phyloP scores from a whole-genome alignment of 2,888 invertebrate species.

The Euplagia quadripunctaria region DNA sequence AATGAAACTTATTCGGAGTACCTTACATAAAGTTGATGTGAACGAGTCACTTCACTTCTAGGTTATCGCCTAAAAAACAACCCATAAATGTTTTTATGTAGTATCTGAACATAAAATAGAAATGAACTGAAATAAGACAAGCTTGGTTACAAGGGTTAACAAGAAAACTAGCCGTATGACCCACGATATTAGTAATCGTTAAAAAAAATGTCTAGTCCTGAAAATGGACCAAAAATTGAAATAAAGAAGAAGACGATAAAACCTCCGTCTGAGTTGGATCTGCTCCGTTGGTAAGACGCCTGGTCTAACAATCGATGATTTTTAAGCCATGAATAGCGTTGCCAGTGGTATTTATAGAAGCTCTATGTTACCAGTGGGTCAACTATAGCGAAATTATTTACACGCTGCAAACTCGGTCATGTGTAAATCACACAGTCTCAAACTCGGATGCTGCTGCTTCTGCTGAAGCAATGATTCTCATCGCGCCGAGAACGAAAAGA shows the following conservation, averaged over 20 bases:
- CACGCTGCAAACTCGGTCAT: too few relatives aligned
- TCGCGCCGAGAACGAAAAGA: too few relatives aligned
- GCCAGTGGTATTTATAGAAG: too few relatives aligned
- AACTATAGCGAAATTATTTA: too few relatives aligned
- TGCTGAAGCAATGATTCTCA: too few relatives aligned
- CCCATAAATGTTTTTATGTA: background rate
- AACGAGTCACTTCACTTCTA: background rate
- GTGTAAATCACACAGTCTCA: too few relatives aligned
- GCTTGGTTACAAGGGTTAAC: background rate
- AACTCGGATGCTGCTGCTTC: too few relatives aligned
- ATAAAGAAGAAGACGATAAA: background rate
- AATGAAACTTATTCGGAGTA: constrained; percentile 1
- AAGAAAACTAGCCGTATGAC: background rate
- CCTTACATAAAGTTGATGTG: constrained; percentile 1
- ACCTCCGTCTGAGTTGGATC: too few relatives aligned
- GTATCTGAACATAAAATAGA: background rate
- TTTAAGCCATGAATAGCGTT: too few relatives aligned
- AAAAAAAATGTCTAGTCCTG: background rate
- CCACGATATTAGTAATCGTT: background rate
- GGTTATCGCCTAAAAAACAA: background rate
- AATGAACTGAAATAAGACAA: background rate
- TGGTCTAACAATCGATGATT: too few relatives aligned
- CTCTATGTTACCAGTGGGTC: too few relatives aligned
- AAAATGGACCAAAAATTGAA: background rate
- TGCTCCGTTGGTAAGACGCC: too few relatives aligned